A percentile compares a stretch with the other conserved stretches of the same genome.
These are phyloP conservation scores for Lacanobia oleracea DNA, from an alignment of 2,888 invertebrate species.

Conservation along the genomic window DNA sequence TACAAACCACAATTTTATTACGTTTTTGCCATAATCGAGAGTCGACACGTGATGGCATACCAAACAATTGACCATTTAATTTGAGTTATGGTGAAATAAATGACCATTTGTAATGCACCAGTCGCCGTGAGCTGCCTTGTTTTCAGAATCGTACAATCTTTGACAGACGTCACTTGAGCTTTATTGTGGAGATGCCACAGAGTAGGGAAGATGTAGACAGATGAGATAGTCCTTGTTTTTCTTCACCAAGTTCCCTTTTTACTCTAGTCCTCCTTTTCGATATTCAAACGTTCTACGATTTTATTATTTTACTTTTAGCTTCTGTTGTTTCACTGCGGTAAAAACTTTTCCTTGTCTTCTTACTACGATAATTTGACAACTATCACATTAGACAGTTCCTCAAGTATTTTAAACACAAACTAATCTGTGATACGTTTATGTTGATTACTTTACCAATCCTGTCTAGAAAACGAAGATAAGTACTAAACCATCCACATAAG, in stretches of 20 bases:
- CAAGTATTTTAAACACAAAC: no score
- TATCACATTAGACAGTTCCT: no score
- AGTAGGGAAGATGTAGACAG: background rate
- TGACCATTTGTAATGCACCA: constrained; percentile 47
- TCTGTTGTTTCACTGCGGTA: no score
- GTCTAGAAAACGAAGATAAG: background rate
- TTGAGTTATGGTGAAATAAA: constrained; percentile 55
- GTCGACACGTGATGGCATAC: constrained; percentile 31
- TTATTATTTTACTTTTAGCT: no score
- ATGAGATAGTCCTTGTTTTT: background rate
- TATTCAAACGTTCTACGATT: no score
- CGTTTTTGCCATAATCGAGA: constrained; percentile 26
- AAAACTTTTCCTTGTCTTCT: no score
- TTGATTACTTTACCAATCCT: no score
- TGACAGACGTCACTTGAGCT: constrained; percentile 60
- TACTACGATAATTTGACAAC: no score
- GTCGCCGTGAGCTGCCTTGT: constrained; percentile 30
- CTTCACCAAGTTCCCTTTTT: no score
- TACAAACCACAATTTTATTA: constrained; percentile 19
- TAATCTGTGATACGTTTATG: no score
- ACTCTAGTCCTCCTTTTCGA: background rate
- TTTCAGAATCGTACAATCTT: constrained; percentile 63
- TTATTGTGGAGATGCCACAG: constrained; percentile 36
- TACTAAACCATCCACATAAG: background rate
- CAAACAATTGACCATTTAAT: constrained; percentile 53